Conservation (phyloP, 2,888 invertebrate species). For the Drosophila setosimentum region DNA sequence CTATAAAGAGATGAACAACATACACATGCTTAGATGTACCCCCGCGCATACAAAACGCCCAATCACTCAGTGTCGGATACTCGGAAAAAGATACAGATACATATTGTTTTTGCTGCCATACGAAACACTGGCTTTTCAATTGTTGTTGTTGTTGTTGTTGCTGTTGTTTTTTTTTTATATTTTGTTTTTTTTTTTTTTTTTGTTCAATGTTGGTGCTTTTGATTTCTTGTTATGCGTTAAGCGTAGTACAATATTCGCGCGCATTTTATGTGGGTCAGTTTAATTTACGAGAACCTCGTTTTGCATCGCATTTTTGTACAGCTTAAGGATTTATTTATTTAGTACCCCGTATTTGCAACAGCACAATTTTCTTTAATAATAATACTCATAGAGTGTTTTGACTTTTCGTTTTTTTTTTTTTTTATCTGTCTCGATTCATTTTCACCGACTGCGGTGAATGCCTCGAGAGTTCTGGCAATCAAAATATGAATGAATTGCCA, state of each 20-base stretch:
- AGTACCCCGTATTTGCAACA: constrained; percentile 26
- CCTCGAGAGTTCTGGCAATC: constrained; percentile 50
- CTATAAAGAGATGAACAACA: background rate
- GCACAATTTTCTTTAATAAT: constrained; percentile 39
- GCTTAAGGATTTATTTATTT: constrained; percentile 65
- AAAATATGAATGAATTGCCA: constrained; percentile 50
- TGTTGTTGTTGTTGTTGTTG: constrained; percentile 13
- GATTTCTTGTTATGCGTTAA: constrained; percentile 66
- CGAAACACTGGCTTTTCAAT: constrained; percentile 24
- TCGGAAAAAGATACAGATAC: constrained; percentile 55
- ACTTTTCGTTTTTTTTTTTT: constrained; percentile 26
- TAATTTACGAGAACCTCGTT: constrained; percentile 71
- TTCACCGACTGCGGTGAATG: constrained; percentile 45
- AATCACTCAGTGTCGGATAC: constrained; percentile 66
- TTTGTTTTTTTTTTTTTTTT: background rate
- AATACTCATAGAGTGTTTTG: constrained; percentile 6
- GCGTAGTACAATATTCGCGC: constrained; percentile 68
- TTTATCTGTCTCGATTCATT: constrained; percentile 24
- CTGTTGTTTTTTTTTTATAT: background rate
- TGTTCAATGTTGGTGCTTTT: constrained; percentile 14
- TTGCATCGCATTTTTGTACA: constrained; percentile 51
- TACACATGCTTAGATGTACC: constrained; percentile 44
- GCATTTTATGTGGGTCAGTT: constrained; percentile 79
- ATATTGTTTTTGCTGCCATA: constrained; percentile 32
- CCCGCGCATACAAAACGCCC: constrained; percentile 65